Base-by-base conservation (phyloP, 2,113 vertebrate genomes). In the Puma concolor region DNA sequence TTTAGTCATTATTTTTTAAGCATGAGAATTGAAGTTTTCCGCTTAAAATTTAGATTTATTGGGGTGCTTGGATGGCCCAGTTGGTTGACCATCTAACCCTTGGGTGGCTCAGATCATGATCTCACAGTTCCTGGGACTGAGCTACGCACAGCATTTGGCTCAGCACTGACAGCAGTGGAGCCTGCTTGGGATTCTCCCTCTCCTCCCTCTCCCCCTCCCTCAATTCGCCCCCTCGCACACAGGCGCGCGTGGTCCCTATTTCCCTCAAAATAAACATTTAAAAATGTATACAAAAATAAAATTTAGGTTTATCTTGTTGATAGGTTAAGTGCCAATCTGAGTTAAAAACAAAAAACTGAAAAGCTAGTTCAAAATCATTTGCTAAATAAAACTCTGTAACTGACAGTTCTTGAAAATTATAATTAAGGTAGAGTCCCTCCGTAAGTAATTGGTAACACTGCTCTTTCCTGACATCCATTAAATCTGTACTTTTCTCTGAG, bases 401-500 rank as follows among this genome's bases (percentile, higher is more conserved):
- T 71, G 36, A 67, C 23, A 94, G 29, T 80, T 38, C 29, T 66
- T 54, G 87, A 77, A 96, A 95, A 83, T 80, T 97, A 85, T 88
- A 91, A 90, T 87, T 89, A 89, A 33, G 41, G 8, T 87, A 72
- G 12, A 72, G 2, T 17, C 10, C 16, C 33, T 33, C 15, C 25
- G 25, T 83, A 94, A 87, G 88, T 97, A 91, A 93, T 84, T 86
- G 33, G 81, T 85, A 85, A 86, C 11, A 8, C 5, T 77, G 27
- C 13, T 93, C 16, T 94, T 98, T 92, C 41, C 64, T 82, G 87
- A 63, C 4, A 57, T 36, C 33, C 14, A 60, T 92, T 89, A 96
- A 94, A 87, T 94, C n/a, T 95, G 50, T 82, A 50, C 50, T 95
- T 94, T 87, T 94, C 87, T 95, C 13, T 92, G 52, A 97, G 83